phyloP scores from a whole-genome alignment of 2,113 vertebrate species.

The Sclerurus mexicanus region DNA sequence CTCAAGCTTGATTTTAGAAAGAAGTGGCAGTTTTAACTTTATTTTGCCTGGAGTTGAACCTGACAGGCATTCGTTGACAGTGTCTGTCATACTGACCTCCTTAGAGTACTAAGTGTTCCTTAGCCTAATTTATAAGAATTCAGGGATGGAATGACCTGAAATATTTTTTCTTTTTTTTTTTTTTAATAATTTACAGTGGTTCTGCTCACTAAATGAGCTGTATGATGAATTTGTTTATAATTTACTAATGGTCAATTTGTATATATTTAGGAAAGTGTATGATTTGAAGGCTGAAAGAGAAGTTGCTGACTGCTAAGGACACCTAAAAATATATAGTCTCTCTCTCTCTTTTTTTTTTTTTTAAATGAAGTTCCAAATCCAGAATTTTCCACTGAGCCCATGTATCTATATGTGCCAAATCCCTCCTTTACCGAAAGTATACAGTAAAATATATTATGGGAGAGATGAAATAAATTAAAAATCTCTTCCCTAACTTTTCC shows the following conservation, averaged over 20 bases:
- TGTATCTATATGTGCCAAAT: neutral
- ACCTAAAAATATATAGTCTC: neutral
- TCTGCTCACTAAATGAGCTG: neutral
- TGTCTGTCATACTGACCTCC: neutral
- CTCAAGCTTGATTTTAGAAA: constrained; percentile 1
- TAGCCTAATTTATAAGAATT: neutral
- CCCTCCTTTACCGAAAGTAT: neutral
- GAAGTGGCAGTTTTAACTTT: constrained; percentile 21
- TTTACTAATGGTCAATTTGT: neutral
- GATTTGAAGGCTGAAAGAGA: neutral
- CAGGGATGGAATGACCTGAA: neutral
- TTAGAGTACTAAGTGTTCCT: neutral
- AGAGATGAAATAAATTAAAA: neutral
- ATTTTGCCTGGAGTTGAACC: neutral
- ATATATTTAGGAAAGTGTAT: neutral
- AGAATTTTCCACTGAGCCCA: neutral
- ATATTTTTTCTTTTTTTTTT: too few relatives aligned
- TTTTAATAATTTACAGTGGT: neutral
- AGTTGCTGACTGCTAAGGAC: neutral
- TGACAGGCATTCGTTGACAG: neutral
- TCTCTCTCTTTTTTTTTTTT: neutral
- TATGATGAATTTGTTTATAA: neutral
- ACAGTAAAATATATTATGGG: neutral
- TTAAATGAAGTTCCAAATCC: neutral
- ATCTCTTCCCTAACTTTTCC: neutral